Percentiles rank a stretch among this genome's conserved stretches.
Conservation (phyloP, 1,140 invertebrate species). For the Diorhabda sublineata region DNA sequence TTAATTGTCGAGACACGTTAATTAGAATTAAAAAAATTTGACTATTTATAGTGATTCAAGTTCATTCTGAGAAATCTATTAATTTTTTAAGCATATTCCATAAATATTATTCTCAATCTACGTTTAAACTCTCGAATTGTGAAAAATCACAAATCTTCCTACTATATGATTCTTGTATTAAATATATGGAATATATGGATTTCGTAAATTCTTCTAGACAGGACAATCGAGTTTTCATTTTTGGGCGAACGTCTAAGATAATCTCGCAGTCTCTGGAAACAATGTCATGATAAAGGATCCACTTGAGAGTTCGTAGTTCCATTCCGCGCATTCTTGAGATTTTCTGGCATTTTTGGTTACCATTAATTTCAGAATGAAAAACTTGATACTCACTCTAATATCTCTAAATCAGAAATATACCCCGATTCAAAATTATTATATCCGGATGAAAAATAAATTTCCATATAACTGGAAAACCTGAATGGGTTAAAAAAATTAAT, state of each 20-base stretch:
- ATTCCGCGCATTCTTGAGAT: neutral
- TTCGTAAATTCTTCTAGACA: too few species aligned
- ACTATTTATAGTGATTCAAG: too few species aligned
- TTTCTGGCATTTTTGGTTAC: neutral
- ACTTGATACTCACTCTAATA: neutral
- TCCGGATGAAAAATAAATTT: neutral
- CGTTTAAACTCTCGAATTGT: too few species aligned
- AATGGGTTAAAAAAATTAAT: too few species aligned
- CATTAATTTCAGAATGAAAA: constrained; percentile 1
- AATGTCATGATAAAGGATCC: neutral
- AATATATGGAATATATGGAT: too few species aligned
- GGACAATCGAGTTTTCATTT: neutral
- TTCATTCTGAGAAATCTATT: too few species aligned
- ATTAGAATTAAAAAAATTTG: neutral
- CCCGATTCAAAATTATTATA: neutral
- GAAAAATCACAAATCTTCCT: too few species aligned
- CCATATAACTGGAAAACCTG: neutral
- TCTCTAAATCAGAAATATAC: neutral
- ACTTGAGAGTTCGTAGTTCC: neutral
- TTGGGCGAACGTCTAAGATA: neutral
- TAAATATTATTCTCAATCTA: too few species aligned
- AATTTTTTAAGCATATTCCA: too few species aligned
- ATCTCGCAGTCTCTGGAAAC: neutral
- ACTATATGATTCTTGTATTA: too few species aligned
- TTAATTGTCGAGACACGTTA: neutral